Evolutionary conservation across 2,113 vertebrate genomes (phyloP), one percentile per base, ranked within the genome.

Genomic region (Chelonoidis abingdonii): DNA sequence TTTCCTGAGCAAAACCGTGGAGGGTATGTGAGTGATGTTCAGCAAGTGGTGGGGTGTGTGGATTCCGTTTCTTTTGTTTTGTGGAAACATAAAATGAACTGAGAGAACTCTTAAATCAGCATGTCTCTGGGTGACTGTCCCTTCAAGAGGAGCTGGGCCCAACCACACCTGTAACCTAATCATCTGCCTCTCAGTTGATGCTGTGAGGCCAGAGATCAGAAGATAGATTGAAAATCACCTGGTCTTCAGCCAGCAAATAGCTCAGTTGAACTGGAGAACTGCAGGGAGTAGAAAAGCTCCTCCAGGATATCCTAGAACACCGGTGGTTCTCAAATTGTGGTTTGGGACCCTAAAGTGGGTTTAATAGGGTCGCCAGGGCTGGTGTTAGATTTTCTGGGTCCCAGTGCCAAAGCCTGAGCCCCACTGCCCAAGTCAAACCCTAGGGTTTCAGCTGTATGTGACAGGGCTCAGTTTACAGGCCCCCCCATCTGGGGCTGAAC

Each of bases 51-150:
- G 80, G 86, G 49, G 94, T 96, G 80, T 41, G 83, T 93, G 89
- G 16, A 59, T 87, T 92, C 78, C 8, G 56, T 5, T 92, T 97
- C 94, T 87, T 93, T 94, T 89, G 88, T 94, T 87, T 49, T 62
- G 87, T 59, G 83, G 87, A 84, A 84, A 94, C 80, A 91, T 69
- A 54, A 59, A 92, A 84, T 89, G 92, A 92, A 72, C 83, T 87
- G 94, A 95, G 94, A 95, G 95, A 90, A 93, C 56, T 14, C 25
- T 8, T 47, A 47, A 47, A 47, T 93, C 83, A 87, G 79, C 75
- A 84, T 69, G 83, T 93, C 0, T 0, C 86, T 86, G 47, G 35
- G 91, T 86, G 94, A 49, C 81, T 92, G 27, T 90, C 90, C 79
- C 86, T 95, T 84, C 31, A 96, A 87, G 53, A 22, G 35, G 78